Evolutionary conservation across 1,140 invertebrate species (phyloP).

Genomic region (Apolygus lucorum): DNA sequence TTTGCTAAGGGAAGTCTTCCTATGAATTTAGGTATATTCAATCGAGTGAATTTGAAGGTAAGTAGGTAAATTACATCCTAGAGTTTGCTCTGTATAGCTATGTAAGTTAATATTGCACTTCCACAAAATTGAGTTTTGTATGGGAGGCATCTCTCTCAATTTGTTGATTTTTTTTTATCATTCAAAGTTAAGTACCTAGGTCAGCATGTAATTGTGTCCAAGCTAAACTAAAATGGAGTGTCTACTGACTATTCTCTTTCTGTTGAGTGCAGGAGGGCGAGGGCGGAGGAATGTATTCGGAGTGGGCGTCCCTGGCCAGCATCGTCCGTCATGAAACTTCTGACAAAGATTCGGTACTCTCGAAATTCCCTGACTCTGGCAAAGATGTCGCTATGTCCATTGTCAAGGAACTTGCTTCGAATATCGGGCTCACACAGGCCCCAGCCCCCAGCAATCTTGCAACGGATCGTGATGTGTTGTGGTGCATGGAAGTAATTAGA

Average conservation of each 20-base stretch:
- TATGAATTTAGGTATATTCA: constrained; percentile 43
- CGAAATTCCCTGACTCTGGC: constrained; percentile 67
- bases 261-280: constrained; percentile 43
- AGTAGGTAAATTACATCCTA: too few relatives aligned
- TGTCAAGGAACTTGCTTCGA: constrained; percentile 68
- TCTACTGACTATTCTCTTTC: constrained; percentile 37
- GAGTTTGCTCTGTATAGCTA: too few relatives aligned
- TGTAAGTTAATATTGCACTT: too few relatives aligned
- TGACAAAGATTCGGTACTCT: constrained; percentile 67
- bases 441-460: constrained; percentile 64
- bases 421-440: constrained; percentile 64
- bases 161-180: constrained; percentile 1
- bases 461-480: constrained; percentile 75
- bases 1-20: too few relatives aligned
- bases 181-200: too few relatives aligned
- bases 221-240: constrained; percentile 35
- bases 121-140: too few relatives aligned
- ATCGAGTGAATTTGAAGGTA: constrained; percentile 41
- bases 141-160: too few relatives aligned
- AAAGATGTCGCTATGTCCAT: constrained; percentile 75
- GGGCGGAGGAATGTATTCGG: constrained; percentile 68
- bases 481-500: constrained; percentile 69
- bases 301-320: constrained; percentile 70
- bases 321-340: constrained; percentile 53
- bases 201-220: background rate